phyloP scores from a whole-genome alignment of 1,140 invertebrate species.

The Drosophila truncata region DNA sequence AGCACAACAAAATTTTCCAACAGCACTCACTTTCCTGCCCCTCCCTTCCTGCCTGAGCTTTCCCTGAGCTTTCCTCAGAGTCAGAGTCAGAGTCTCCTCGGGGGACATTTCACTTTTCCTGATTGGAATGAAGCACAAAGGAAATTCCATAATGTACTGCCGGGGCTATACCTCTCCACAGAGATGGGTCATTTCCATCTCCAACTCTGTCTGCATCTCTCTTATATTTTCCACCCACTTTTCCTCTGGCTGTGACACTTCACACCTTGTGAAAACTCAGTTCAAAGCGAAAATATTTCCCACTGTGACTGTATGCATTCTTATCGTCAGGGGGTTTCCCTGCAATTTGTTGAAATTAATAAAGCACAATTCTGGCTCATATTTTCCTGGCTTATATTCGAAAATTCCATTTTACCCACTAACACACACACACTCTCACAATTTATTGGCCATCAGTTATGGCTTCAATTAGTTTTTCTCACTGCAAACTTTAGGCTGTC shows the following conservation, averaged over 20 bases:
- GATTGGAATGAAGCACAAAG: conserved; percentile 50
- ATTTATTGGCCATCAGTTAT: conserved; percentile 25
- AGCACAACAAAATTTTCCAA: conserved; percentile 29
- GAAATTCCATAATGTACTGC: conserved; percentile 49
- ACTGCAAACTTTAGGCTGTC: conserved; percentile 16
- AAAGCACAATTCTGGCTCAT: neutral
- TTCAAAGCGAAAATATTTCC: conserved; percentile 27
- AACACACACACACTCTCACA: neutral
- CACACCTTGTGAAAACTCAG: conserved; percentile 20
- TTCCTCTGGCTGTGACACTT: conserved; percentile 29
- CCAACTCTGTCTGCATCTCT: conserved; percentile 3
- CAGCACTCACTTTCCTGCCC: neutral
- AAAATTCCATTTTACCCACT: neutral
- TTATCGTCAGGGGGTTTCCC: neutral
- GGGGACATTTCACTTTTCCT: conserved; percentile 52
- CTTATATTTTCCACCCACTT: neutral
- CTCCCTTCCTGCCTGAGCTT: neutral
- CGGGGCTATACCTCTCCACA: conserved; percentile 7
- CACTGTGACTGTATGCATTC: neutral
- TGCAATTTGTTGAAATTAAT: conserved; percentile 35
- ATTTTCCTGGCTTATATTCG: neutral
- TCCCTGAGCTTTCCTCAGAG: neutral
- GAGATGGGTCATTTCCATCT: conserved; percentile 23
- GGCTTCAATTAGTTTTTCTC: conserved; percentile 20
- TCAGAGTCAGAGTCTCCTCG: conserved; percentile 5